A percentile compares a stretch with the other conserved stretches of the same genome.
phyloP scores from a whole-genome alignment of 2,797 vertebrate genomes.

The Nasua narica region DNA sequence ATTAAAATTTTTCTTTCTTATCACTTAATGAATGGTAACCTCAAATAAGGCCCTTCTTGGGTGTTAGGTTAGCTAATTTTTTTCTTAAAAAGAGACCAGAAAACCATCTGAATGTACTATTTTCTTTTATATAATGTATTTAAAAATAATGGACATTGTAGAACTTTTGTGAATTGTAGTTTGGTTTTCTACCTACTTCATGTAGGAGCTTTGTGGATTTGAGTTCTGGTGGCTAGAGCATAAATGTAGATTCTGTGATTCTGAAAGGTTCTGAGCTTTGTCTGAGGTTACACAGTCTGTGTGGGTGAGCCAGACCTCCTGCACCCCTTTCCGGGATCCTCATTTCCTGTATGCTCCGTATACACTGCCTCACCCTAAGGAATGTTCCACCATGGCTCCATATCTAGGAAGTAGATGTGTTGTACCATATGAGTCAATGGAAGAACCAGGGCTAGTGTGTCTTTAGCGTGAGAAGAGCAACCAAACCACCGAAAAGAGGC shows the following conservation, averaged over 20 bases:
- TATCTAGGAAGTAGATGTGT: not conserved
- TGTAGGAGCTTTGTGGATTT: not conserved
- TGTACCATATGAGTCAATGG: not conserved
- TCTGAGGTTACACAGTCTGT: not conserved
- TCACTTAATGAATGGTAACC: not conserved
- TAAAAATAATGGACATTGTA: not conserved
- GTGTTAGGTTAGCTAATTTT: not conserved
- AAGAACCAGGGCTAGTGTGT: not conserved
- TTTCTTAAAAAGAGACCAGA: constrained; percentile 12
- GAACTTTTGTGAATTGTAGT: not conserved
- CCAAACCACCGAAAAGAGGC: constrained; percentile 7
- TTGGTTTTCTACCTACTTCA: not conserved
- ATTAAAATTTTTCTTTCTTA: not conserved
- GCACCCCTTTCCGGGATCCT: fast-evolving
- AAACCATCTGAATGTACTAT: not conserved
- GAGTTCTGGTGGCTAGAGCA: not conserved
- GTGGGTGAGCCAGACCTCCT: not conserved
- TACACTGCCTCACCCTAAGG: fast-evolving
- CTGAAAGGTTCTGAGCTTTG: not conserved
- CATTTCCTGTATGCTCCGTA: not conserved
- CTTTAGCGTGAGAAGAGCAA: not conserved
- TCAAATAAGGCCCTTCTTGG: not conserved
- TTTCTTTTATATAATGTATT: not conserved
- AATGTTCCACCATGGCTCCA: not conserved
- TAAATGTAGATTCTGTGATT: not conserved